These are phyloP conservation scores for Podarcis siculus DNA, from an alignment of 2,797 vertebrate species.

Conservation along the genomic window DNA sequence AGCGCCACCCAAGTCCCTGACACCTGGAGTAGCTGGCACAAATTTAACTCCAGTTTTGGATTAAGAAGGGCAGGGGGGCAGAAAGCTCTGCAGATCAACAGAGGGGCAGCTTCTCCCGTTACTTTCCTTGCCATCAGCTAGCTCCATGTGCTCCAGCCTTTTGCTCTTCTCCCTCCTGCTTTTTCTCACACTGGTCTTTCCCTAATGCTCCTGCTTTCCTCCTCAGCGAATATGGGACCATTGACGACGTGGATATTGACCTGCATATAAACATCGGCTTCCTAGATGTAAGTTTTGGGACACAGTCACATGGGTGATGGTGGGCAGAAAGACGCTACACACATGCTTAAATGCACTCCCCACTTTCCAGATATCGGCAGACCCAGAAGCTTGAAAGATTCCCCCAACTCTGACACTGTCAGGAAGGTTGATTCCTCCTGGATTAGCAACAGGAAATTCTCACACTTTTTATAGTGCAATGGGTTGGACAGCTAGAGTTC, in stretches of 20 bases:
- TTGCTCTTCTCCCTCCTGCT: background rate
- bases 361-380: background rate
- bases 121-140: background rate
- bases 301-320: accelerated
- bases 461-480: background rate
- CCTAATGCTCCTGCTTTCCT: background rate
- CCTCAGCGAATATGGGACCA: conserved; percentile 95
- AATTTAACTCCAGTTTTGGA: background rate
- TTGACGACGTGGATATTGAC: conserved; percentile 97
- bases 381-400: background rate
- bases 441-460: background rate
- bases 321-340: too few species aligned
- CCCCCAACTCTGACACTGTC: background rate
- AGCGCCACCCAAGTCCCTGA: too few species aligned
- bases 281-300: conserved; percentile 90
- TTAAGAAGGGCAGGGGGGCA: too few species aligned
- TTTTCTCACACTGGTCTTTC: background rate
- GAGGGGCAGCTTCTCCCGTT: too few species aligned
- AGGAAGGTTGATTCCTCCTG: background rate
- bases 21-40: background rate
- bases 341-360: too few species aligned
- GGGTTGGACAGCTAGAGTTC: too few species aligned
- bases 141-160: background rate
- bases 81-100: background rate
- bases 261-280: conserved; percentile 97